A percentile compares a stretch with the other conserved stretches of the same genome.
These are phyloP conservation scores for Hormiphora californensis DNA, from an alignment of 37 sponge, comb jelly and placozoan genomes.

Conservation along the genomic window DNA sequence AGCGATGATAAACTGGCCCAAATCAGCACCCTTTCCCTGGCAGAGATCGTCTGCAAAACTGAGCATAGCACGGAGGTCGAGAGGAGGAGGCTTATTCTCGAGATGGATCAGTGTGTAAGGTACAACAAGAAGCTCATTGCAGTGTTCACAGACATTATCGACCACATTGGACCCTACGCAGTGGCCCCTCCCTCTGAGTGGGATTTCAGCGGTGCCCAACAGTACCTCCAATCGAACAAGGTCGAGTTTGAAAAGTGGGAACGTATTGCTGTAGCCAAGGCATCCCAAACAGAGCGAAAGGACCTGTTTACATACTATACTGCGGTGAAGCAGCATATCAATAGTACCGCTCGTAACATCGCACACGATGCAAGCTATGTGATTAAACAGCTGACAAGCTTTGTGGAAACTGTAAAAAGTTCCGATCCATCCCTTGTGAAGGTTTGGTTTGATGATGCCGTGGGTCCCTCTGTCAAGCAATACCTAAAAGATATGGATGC, in stretches of 20 bases:
- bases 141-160: slow-evolving; percentile 16
- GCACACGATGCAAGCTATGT: slow-evolving; percentile 12
- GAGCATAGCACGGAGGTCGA: slow-evolving; percentile 40
- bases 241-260: slow-evolving; percentile 52
- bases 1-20: slow-evolving; percentile 37
- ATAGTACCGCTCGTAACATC: slow-evolving; percentile 38
- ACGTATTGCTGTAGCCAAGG: not conserved
- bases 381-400: slow-evolving; percentile 2
- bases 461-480: not conserved
- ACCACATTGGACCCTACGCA: slow-evolving; percentile 1
- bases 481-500: not conserved
- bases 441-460: slow-evolving; percentile 42
- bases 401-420: not conserved
- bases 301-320: slow-evolving; percentile 28
- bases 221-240: slow-evolving; percentile 25
- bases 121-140: slow-evolving; percentile 31
- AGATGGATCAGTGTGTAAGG: slow-evolving; percentile 25
- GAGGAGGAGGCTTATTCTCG: slow-evolving; percentile 12
- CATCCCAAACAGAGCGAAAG: not conserved
- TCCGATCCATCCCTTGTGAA: not conserved
- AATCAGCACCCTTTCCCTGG: slow-evolving; percentile 11
- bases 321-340: slow-evolving; percentile 17
- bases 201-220: slow-evolving; percentile 43
- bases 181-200: slow-evolving; percentile 17
- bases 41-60: not conserved